Conservation (phyloP, 2,113 vertebrate genomes). For the Coryphaenoides rupestris region DNA sequence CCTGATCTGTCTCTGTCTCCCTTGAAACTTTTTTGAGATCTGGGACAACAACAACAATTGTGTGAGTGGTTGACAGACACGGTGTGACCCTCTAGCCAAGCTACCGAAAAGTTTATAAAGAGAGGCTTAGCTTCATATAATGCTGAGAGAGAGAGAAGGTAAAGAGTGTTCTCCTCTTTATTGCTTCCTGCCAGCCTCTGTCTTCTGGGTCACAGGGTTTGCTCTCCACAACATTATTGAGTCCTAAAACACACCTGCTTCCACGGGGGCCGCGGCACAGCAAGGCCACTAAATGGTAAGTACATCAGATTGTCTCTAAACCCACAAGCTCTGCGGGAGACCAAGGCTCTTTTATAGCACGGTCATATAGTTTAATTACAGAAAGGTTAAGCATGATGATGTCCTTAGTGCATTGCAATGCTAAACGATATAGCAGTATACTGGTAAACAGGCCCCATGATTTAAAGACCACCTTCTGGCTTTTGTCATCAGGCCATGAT, state of each 20-base stretch:
- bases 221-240: constrained; percentile 50
- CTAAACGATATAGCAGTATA: too few relatives aligned
- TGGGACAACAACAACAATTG: constrained; percentile 7
- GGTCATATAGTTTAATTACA: not conserved
- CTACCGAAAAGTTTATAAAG: constrained; percentile 33
- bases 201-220: constrained; percentile 47
- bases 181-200: constrained; percentile 35
- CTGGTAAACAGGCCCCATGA: too few relatives aligned
- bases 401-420: not conserved
- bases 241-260: constrained; percentile 68
- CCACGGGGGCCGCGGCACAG: constrained; percentile 29
- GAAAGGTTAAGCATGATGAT: not conserved
- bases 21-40: not conserved
- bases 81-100: not conserved
- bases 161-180: constrained; percentile 31
- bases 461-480: too few relatives aligned
- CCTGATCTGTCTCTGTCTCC: too few relatives aligned
- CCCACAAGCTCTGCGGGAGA: constrained; percentile 17
- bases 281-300: constrained; percentile 40
- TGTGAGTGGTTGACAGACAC: constrained; percentile 10
- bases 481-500: too few relatives aligned
- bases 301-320: constrained; percentile 41
- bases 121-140: constrained; percentile 47
- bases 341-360: not conserved
- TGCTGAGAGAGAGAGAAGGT: constrained; percentile 47